Percentiles rank a stretch among this genome's conserved stretches.
Evolutionary conservation across 2,888 invertebrate genomes (phyloP).

Genomic region (Aphrophora alni): DNA sequence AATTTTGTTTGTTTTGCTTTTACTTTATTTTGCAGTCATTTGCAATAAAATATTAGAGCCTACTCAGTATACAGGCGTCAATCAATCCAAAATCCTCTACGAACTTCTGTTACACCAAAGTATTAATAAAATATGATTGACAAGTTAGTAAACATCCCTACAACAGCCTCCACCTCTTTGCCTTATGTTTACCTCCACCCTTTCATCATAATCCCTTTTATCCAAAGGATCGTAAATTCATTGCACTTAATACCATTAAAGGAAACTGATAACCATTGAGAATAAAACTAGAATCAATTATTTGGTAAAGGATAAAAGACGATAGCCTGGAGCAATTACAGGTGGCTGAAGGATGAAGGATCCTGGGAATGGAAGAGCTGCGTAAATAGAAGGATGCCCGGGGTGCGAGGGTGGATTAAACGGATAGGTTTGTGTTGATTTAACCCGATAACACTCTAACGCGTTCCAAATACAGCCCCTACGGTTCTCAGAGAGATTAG

Average conservation of each 20-base stretch:
- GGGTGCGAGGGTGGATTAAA: not conserved
- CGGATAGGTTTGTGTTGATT: slow-evolving; percentile 25
- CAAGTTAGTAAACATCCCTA: not conserved
- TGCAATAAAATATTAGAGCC: too few species aligned
- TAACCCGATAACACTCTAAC: slow-evolving; percentile 23
- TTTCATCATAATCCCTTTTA: not conserved
- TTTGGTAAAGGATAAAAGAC: not conserved
- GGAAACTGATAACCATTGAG: not conserved
- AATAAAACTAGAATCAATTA: not conserved
- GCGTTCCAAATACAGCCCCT: slow-evolving; percentile 22
- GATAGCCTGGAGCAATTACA: slow-evolving; percentile 13
- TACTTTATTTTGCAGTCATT: too few species aligned
- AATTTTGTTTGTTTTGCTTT: too few species aligned
- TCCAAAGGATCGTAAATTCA: not conserved
- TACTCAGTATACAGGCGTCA: too few species aligned
- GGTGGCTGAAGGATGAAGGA: slow-evolving; percentile 19
- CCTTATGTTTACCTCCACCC: not conserved
- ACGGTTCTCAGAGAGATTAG: not conserved
- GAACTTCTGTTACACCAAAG: not conserved
- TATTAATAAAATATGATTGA: slow-evolving; percentile 7
- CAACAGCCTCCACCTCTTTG: too few species aligned
- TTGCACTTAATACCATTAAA: not conserved
- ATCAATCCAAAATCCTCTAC: not conserved
- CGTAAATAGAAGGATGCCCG: slow-evolving; percentile 13
- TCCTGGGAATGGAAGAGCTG: slow-evolving; percentile 6